Percentiles rank a stretch among this genome's conserved stretches.
Conservation (phyloP, 2,888 invertebrate genomes). For the Stenodera caucasica region DNA sequence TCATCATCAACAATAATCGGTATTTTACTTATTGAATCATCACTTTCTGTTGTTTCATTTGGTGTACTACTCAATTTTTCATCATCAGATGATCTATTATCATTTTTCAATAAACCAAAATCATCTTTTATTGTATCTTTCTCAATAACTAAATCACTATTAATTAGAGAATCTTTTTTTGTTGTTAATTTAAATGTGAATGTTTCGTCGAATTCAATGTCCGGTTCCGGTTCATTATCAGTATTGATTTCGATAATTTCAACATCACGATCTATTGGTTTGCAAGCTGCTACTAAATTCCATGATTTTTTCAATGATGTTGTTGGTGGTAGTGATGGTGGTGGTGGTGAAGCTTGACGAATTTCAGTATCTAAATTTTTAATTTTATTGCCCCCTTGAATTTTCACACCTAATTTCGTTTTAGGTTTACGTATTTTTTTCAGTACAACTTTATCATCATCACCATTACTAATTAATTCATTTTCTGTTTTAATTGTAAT, state of each 20-base stretch:
- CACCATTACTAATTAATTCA: conserved; percentile 23
- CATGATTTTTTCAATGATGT: conserved; percentile 57
- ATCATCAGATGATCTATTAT: conserved; percentile 61
- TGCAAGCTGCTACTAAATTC: conserved; percentile 59
- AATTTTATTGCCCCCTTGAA: conserved; percentile 38
- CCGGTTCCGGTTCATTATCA: conserved; percentile 13
- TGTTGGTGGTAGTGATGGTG: conserved; percentile 39
- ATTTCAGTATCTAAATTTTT: conserved; percentile 31
- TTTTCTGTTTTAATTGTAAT: conserved; percentile 14
- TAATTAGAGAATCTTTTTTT: conserved; percentile 39
- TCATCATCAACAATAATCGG: conserved; percentile 50
- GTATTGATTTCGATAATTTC: conserved; percentile 7
- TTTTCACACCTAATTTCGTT: conserved; percentile 52
- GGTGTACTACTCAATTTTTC: conserved; percentile 59
- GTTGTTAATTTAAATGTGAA: conserved; percentile 38
- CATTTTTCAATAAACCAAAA: conserved; percentile 51
- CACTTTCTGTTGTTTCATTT: conserved; percentile 63
- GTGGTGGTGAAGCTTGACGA: conserved; percentile 41
- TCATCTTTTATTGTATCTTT: conserved; percentile 24
- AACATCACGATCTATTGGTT: conserved; percentile 32
- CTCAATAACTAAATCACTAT: conserved; percentile 37
- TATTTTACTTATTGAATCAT: conserved; percentile 54
- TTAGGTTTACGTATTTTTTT: conserved; percentile 52
- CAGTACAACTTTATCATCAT: conserved; percentile 37
- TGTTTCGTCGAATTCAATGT: conserved; percentile 35